Evolutionary conservation across 2,113 vertebrate species (phyloP).

Genomic region (Pachyramphus minor): DNA sequence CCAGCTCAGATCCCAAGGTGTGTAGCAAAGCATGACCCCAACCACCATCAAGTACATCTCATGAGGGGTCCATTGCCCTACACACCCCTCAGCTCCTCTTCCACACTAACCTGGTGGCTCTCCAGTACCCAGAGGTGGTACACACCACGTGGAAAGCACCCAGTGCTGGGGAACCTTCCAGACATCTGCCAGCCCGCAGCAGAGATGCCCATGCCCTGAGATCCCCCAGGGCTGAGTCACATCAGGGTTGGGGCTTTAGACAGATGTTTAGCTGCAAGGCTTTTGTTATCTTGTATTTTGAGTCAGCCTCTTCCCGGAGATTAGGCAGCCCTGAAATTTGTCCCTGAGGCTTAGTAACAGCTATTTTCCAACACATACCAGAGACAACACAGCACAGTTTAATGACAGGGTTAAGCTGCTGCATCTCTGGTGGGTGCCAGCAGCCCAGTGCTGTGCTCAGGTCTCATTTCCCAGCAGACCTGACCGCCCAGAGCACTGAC

Average conservation of each 20-base stretch:
- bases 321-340: slow-evolving; percentile 35
- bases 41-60: not conserved
- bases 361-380: not conserved
- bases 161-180: not conserved
- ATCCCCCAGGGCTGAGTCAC: not conserved
- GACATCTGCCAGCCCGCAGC: not conserved
- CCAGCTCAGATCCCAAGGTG: not conserved
- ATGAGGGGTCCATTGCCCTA: not conserved
- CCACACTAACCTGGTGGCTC: not conserved
- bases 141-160: not conserved
- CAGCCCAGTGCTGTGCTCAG: not conserved
- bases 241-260: not conserved
- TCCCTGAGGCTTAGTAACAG: slow-evolving; percentile 1
- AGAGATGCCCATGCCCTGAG: not conserved
- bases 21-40: not conserved
- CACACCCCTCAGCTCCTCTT: not conserved
- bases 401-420: not conserved
- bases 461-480: not conserved
- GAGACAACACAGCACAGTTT: not conserved
- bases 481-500: not conserved
- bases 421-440: not conserved
- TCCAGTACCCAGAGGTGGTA: accelerated
- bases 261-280: not conserved
- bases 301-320: not conserved
- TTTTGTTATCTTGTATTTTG: not conserved